phyloP scores from a whole-genome alignment of 2,113 vertebrate genomes.

The human (Homo sapiens) region DNA sequence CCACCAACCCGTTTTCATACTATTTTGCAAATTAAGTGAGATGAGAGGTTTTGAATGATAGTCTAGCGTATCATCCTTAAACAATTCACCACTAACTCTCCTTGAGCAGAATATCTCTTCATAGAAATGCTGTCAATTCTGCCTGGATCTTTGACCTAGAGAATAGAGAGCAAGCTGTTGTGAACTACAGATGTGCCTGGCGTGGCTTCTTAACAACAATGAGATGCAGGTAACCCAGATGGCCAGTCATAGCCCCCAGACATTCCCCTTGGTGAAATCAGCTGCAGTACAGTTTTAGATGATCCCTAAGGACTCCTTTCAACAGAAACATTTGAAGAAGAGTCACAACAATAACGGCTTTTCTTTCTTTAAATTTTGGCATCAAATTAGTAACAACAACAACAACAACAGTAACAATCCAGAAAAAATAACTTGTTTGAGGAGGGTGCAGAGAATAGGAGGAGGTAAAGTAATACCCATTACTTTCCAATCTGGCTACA shows the following conservation, averaged over 20 bases:
- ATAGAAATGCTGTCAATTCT: neutral
- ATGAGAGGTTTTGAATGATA: neutral
- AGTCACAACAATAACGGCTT: neutral
- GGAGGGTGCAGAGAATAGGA: neutral
- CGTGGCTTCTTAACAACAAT: neutral
- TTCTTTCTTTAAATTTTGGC: neutral
- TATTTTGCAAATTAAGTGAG: slow-evolving; percentile 27
- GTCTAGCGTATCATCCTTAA: neutral
- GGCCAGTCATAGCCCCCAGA: slow-evolving; percentile 11
- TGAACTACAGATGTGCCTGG: neutral
- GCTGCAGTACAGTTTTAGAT: neutral
- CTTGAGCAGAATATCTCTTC: neutral
- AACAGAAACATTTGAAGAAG: neutral
- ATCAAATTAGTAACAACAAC: neutral
- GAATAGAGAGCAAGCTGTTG: neutral
- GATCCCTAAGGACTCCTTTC: slow-evolving; percentile 12
- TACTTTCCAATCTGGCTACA: neutral
- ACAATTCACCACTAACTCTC: neutral
- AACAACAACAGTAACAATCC: neutral
- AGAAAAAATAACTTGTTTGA: neutral
- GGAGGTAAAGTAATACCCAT: neutral
- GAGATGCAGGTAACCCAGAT: slow-evolving; percentile 52
- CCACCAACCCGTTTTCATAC: neutral
- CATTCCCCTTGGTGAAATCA: slow-evolving; percentile 20
- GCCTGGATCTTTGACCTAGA: neutral